Evolutionary conservation across 2,797 vertebrate species (phyloP).

Genomic region (Tapera naevia): DNA sequence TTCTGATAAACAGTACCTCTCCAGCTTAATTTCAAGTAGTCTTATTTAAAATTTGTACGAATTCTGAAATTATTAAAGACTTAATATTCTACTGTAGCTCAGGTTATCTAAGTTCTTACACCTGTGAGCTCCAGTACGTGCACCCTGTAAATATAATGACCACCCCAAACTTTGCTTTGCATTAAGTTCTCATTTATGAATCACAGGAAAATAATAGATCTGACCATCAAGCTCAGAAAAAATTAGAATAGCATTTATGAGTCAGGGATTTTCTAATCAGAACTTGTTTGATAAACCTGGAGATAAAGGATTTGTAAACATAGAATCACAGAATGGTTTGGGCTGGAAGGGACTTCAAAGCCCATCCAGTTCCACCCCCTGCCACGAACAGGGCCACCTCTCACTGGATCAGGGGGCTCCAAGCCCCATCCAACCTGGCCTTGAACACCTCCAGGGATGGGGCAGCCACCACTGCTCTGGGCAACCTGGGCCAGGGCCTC

Average conservation of each 20-base stretch:
- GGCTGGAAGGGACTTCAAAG: too few relatives aligned
- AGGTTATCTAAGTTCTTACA: not conserved
- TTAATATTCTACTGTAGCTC: not conserved
- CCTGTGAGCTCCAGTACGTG: not conserved
- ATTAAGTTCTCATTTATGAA: not conserved
- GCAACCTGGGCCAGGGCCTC: too few relatives aligned
- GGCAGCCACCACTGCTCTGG: too few relatives aligned
- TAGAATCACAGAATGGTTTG: too few relatives aligned
- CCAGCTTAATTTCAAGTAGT: not conserved
- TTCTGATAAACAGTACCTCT: not conserved
- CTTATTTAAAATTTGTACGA: not conserved
- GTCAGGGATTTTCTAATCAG: not conserved
- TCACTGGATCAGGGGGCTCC: too few relatives aligned
- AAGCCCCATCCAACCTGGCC: too few relatives aligned
- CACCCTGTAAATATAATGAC: fast-evolving
- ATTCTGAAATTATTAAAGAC: not conserved
- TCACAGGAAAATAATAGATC: not conserved
- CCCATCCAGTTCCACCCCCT: too few relatives aligned
- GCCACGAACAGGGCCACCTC: too few relatives aligned
- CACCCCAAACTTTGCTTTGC: not conserved
- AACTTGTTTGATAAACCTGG: not conserved
- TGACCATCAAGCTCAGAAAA: not conserved
- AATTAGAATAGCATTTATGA: not conserved
- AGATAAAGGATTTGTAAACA: not conserved
- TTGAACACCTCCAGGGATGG: too few relatives aligned